phyloP scores from a whole-genome alignment of 1,140 invertebrate species.

The Tetramorium simillimum region DNA sequence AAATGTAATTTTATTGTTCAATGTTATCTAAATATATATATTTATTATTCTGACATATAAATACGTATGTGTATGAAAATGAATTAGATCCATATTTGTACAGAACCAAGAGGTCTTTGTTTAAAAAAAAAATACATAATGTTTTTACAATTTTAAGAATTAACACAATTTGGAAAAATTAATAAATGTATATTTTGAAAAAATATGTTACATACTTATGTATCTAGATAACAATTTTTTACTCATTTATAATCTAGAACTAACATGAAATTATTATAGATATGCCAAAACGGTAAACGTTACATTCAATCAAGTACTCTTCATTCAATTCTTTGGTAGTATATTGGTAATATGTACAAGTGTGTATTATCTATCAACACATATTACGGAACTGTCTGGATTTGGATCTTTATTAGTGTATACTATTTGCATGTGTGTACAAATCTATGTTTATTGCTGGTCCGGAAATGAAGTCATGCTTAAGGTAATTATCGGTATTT shows the following conservation, averaged over 20 bases:
- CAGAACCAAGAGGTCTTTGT: too few species aligned
- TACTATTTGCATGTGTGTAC: slow-evolving; percentile 51
- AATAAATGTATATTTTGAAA: too few species aligned
- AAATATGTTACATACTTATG: neutral
- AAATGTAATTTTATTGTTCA: neutral
- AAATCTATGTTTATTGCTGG: slow-evolving; percentile 71
- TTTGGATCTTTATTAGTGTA: slow-evolving; percentile 49
- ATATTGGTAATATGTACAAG: slow-evolving; percentile 64
- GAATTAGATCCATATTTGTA: neutral
- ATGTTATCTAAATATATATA: neutral
- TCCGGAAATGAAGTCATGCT: slow-evolving; percentile 68
- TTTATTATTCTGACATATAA: neutral
- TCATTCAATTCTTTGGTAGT: slow-evolving; percentile 66
- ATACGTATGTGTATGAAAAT: neutral
- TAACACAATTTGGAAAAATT: neutral
- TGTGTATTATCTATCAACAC: slow-evolving; percentile 63
- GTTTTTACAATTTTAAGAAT: neutral
- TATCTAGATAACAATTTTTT: neutral
- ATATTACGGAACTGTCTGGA: slow-evolving; percentile 35
- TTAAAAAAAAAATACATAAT: neutral
- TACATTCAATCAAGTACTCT: slow-evolving; percentile 50
- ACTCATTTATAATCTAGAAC: neutral
- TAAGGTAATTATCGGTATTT: slow-evolving; percentile 40
- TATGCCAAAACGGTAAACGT: slow-evolving; percentile 58
- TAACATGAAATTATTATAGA: slow-evolving; percentile 47